These are phyloP conservation scores for Spialia ferax DNA, from an alignment of 2,888 invertebrate genomes.

Conservation along the genomic window DNA sequence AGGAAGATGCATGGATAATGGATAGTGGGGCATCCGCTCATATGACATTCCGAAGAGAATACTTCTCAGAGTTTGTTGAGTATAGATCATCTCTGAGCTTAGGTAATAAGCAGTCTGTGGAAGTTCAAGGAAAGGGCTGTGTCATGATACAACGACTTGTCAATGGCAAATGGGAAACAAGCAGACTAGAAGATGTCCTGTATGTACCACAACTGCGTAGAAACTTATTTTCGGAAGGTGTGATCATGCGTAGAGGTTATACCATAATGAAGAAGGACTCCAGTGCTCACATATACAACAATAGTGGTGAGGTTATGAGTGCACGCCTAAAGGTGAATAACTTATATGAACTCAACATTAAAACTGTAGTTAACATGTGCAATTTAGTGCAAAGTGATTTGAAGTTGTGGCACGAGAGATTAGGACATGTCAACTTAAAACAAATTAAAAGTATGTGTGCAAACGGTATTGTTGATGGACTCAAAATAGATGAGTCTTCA, in stretches of 20 bases:
- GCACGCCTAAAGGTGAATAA: conserved; percentile 41
- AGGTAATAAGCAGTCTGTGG: conserved; percentile 47
- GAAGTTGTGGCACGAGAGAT: conserved; percentile 48
- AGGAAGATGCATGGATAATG: conserved; percentile 37
- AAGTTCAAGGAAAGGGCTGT: conserved; percentile 49
- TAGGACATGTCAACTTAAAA: conserved; percentile 47
- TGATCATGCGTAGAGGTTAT: conserved; percentile 32
- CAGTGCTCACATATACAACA: conserved; percentile 39
- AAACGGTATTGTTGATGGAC: conserved; percentile 41
- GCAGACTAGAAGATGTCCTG: conserved; percentile 43
- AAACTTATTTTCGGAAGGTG: conserved; percentile 45
- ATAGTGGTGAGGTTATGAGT: conserved; percentile 40
- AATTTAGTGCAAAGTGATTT: conserved; percentile 45
- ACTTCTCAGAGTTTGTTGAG: conserved; percentile 29
- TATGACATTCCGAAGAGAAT: conserved; percentile 48
- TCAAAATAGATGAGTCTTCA: conserved; percentile 31
- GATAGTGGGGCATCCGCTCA: conserved; percentile 52
- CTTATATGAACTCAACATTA: conserved; percentile 44
- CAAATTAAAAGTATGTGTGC: conserved; percentile 43
- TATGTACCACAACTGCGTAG: conserved; percentile 43
- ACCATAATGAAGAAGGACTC: conserved; percentile 32
- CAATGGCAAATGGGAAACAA: conserved; percentile 48
- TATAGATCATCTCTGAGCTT: neutral
- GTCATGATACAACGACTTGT: conserved; percentile 48
- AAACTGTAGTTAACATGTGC: conserved; percentile 35